Evolutionary conservation across 2,888 invertebrate genomes (phyloP).

Genomic region (Tyria jacobaeae): DNA sequence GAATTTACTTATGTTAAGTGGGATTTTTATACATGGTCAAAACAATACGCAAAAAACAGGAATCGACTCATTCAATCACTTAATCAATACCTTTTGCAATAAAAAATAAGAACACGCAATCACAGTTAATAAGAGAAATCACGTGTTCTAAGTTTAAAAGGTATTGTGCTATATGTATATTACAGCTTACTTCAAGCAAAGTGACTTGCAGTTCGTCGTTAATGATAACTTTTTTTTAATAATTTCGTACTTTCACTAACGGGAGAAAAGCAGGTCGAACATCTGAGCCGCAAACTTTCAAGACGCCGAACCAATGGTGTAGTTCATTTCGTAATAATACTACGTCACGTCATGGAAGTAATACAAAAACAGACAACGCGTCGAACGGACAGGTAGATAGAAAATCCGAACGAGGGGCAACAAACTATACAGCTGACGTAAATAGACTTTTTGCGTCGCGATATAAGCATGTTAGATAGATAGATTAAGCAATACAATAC

Average conservation of each 20-base stretch:
- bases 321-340: constrained; percentile 64
- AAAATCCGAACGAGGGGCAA: constrained; percentile 8
- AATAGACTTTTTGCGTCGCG: neutral
- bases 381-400: constrained; percentile 16
- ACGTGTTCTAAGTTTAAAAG: too few relatives aligned
- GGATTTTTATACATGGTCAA: too few relatives aligned
- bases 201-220: constrained; percentile 3
- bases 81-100: too few relatives aligned
- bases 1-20: too few relatives aligned
- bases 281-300: constrained; percentile 67
- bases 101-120: too few relatives aligned
- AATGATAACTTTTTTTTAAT: constrained; percentile 46
- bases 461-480: neutral
- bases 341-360: constrained; percentile 48
- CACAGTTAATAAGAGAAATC: too few relatives aligned
- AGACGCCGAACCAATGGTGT: constrained; percentile 61
- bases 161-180: neutral
- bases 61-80: too few relatives aligned
- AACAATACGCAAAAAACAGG: too few relatives aligned
- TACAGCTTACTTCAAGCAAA: too few relatives aligned
- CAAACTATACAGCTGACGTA: constrained; percentile 10
- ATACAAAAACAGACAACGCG: constrained; percentile 21
- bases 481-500: neutral
- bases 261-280: constrained; percentile 71
- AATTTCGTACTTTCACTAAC: constrained; percentile 73